Evolutionary conservation across 2,113 vertebrate species (phyloP).

Genomic region (Prolemur simus): DNA sequence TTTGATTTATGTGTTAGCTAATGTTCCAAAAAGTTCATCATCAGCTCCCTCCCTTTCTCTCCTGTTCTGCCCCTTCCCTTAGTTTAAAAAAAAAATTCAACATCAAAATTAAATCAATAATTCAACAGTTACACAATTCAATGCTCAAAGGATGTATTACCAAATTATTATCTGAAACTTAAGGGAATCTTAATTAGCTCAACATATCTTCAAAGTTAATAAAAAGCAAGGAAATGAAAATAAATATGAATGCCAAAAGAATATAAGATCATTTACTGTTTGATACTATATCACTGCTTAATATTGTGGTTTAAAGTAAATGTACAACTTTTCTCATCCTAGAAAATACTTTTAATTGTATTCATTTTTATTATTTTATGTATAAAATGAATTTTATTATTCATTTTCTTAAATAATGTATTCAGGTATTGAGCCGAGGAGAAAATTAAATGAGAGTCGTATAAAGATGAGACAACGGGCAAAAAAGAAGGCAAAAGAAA

Average conservation of each 20-base stretch:
- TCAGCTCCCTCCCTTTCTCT: not conserved
- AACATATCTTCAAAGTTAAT: not conserved
- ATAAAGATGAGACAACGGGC: not conserved
- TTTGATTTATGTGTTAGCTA: not conserved
- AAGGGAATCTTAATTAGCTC: not conserved
- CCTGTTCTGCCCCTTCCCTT: too few species aligned
- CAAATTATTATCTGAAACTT: not conserved
- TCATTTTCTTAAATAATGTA: not conserved
- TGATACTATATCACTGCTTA: not conserved
- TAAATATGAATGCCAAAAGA: not conserved
- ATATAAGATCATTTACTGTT: not conserved
- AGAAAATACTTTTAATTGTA: not conserved
- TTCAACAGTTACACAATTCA: not conserved
- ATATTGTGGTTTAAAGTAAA: not conserved
- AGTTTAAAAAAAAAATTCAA: not conserved
- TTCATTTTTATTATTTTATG: not conserved
- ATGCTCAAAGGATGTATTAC: not conserved
- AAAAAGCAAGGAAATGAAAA: conserved; percentile 17
- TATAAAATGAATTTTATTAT: too few species aligned
- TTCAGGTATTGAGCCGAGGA: not conserved
- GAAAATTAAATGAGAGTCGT: not conserved
- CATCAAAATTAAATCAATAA: not conserved
- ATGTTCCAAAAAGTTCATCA: not conserved
- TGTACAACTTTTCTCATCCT: not conserved
- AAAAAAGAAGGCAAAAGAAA: not conserved